These are phyloP conservation scores for Carposina sasakii DNA, from an alignment of 1,140 invertebrate species.

Conservation along the genomic window DNA sequence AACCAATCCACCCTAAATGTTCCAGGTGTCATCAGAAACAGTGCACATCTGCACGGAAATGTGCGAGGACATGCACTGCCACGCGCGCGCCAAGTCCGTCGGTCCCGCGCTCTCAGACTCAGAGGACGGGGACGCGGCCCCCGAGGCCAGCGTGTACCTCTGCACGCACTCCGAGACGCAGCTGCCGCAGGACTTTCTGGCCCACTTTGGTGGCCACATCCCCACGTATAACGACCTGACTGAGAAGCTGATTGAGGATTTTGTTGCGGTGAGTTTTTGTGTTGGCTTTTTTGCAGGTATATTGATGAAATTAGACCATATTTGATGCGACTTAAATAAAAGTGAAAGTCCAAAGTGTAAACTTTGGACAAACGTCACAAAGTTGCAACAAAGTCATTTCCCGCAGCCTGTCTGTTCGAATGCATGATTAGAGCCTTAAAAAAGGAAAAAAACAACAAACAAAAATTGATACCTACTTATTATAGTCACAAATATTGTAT, in stretches of 20 bases:
- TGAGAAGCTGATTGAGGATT: slow-evolving; percentile 44
- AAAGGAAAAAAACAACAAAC: too few species aligned
- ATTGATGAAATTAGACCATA: too few species aligned
- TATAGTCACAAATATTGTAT: too few species aligned
- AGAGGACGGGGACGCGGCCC: slow-evolving; percentile 47
- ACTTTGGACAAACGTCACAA: too few species aligned
- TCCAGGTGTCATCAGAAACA: slow-evolving; percentile 36
- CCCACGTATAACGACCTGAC: slow-evolving; percentile 31
- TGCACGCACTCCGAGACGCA: slow-evolving; percentile 51
- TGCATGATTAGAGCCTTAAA: too few species aligned
- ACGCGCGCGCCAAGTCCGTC: slow-evolving; percentile 51
- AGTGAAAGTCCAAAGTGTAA: too few species aligned
- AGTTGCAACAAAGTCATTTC: too few species aligned
- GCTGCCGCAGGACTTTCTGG: slow-evolving; percentile 40
- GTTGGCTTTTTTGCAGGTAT: neutral
- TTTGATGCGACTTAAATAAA: too few species aligned
- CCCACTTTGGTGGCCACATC: slow-evolving; percentile 34
- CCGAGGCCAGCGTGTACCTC: slow-evolving; percentile 43
- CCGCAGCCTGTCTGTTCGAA: too few species aligned
- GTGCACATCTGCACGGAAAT: slow-evolving; percentile 59
- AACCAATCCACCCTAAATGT: too few species aligned
- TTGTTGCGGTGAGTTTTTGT: slow-evolving; percentile 37
- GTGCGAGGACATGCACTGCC: slow-evolving; percentile 68
- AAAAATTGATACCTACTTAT: too few species aligned
- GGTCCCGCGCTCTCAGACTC: slow-evolving; percentile 49